These are phyloP conservation scores for Ylistrum balloti DNA, from an alignment of 1,140 invertebrate species.

Conservation along the genomic window DNA sequence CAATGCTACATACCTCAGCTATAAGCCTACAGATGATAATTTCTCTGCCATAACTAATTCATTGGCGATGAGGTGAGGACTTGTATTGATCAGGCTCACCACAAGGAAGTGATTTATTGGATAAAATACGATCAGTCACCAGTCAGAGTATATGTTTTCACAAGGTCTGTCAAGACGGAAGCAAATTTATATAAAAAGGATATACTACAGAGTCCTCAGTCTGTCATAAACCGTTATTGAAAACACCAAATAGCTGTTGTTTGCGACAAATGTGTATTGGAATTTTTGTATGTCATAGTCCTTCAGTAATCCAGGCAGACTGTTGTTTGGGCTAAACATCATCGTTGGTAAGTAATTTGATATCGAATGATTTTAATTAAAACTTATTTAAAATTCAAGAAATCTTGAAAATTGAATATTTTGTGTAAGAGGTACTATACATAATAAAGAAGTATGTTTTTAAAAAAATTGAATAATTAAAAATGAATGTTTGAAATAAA, in stretches of 20 bases:
- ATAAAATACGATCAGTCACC: not conserved
- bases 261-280: conserved; percentile 10
- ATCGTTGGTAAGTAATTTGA: not conserved
- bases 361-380: too few relatives aligned
- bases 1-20: too few relatives aligned
- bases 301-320: not conserved
- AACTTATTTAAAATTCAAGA: too few relatives aligned
- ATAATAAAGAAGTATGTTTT: not conserved
- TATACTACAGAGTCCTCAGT: not conserved
- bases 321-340: not conserved
- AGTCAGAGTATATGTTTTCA: conserved; percentile 12
- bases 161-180: not conserved
- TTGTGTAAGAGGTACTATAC: too few relatives aligned
- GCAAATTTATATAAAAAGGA: not conserved
- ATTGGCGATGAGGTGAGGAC: not conserved
- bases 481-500: too few relatives aligned
- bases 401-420: too few relatives aligned
- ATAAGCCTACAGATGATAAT: too few relatives aligned
- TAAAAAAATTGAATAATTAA: too few relatives aligned
- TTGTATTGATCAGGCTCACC: not conserved
- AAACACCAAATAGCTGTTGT: not conserved
- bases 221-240: not conserved
- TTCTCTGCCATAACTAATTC: not conserved
- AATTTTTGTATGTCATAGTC: not conserved
- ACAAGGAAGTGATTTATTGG: not conserved